Evolutionary conservation across 1,140 invertebrate genomes (phyloP).

Genomic region (Paraescarpia echinospica): DNA sequence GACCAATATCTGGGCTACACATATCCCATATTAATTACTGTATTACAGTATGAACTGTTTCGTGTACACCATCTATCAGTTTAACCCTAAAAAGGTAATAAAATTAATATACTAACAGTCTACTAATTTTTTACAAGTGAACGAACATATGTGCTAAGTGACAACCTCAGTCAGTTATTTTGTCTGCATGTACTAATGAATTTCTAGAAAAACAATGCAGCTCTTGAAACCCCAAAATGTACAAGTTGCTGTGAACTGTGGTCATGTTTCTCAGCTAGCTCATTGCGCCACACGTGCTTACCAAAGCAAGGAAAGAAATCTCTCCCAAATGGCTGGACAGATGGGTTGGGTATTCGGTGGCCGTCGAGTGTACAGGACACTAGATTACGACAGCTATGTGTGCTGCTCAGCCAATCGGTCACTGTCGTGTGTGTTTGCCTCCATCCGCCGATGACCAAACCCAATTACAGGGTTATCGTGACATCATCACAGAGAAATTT

Average conservation of each 20-base stretch:
- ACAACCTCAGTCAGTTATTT: too few species aligned
- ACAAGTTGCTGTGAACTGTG: neutral
- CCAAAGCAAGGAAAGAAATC: neutral
- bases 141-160: neutral
- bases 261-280: neutral
- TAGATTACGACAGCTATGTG: neutral
- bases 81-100: too few species aligned
- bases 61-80: too few species aligned
- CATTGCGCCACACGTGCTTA: neutral
- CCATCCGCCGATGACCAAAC: neutral
- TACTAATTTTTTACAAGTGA: neutral
- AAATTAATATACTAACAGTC: too few species aligned
- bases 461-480: neutral
- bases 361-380: neutral
- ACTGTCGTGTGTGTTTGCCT: neutral
- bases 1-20: too few species aligned
- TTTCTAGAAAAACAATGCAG: neutral
- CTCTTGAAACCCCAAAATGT: neutral
- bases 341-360: neutral
- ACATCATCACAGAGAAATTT: conserved; percentile 6
- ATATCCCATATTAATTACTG: too few species aligned
- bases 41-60: too few species aligned
- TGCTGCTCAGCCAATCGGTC: neutral
- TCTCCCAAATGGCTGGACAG: neutral
- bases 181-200: too few species aligned